phyloP scores from a whole-genome alignment of 2,113 vertebrate genomes.

The Melanerpes formicivorus region DNA sequence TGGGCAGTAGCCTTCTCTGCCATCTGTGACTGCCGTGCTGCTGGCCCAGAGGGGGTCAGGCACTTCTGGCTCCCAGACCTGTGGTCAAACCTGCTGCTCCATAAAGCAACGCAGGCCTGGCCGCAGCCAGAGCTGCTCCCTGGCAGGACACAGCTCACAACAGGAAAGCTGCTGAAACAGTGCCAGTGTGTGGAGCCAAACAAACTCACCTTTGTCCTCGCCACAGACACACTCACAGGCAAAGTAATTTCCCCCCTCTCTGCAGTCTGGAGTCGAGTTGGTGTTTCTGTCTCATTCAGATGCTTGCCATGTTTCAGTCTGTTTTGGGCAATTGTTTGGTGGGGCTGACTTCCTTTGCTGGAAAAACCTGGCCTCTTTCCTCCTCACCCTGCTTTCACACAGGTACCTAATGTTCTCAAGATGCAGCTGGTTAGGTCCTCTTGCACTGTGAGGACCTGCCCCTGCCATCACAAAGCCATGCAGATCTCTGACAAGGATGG shows the following conservation, averaged over 20 bases:
- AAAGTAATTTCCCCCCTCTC: background rate
- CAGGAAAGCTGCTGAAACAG: background rate
- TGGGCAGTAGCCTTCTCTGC: background rate
- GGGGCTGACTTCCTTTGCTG: background rate
- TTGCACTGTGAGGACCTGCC: background rate
- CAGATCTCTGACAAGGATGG: background rate
- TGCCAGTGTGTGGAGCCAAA: background rate
- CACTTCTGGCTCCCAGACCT: background rate
- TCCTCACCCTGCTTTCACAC: background rate
- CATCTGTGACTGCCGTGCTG: background rate
- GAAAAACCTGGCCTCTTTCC: background rate
- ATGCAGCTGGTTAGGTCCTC: background rate
- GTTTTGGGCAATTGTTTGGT: background rate
- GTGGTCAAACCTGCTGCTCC: background rate
- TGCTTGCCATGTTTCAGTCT: background rate
- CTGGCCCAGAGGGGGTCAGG: background rate
- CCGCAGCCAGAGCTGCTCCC: background rate
- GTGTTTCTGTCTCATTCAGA: background rate
- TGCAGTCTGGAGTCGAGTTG: background rate
- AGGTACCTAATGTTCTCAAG: accelerated
- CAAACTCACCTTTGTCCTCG: conserved; percentile 48
- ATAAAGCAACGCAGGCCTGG: background rate
- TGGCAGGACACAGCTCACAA: background rate
- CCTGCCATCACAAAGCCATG: background rate
- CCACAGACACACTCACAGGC: background rate